Percentiles rank a stretch among this genome's conserved stretches.
Evolutionary conservation across 2,888 invertebrate genomes (phyloP).

Genomic region (Cheilosia pagana): DNA sequence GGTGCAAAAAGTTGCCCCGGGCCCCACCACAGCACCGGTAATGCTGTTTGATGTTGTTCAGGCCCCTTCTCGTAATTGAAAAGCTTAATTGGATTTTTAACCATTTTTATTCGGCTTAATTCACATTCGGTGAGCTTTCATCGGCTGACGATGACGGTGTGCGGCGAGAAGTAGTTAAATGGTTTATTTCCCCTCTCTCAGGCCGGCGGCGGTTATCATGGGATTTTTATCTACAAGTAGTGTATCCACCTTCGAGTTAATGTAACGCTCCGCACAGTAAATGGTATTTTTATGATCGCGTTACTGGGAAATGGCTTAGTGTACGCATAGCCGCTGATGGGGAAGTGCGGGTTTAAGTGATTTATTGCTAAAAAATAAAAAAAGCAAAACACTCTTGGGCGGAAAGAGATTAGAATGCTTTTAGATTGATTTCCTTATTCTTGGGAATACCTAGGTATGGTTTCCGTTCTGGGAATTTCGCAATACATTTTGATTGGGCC

Average conservation of each 20-base stretch:
- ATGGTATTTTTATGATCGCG: slow-evolving; percentile 66
- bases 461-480: slow-evolving; percentile 20
- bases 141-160: slow-evolving; percentile 27
- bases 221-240: slow-evolving; percentile 49
- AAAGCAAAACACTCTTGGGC: not conserved
- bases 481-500: not conserved
- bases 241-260: slow-evolving; percentile 66
- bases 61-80: slow-evolving; percentile 55
- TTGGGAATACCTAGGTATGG: slow-evolving; percentile 3
- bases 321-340: slow-evolving; percentile 10
- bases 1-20: slow-evolving; percentile 35
- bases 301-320: slow-evolving; percentile 48
- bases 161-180: slow-evolving; percentile 27
- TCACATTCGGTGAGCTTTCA: slow-evolving; percentile 71
- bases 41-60: slow-evolving; percentile 56
- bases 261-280: slow-evolving; percentile 41
- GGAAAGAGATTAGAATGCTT: slow-evolving; percentile 10
- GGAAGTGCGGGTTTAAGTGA: slow-evolving; percentile 33
- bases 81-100: slow-evolving; percentile 70
- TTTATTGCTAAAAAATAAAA: slow-evolving; percentile 27
- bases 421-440: slow-evolving; percentile 20
- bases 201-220: slow-evolving; percentile 39
- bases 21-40: slow-evolving; percentile 47
- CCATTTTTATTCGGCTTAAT: slow-evolving; percentile 66
- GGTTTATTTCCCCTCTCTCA: slow-evolving; percentile 18